Evolutionary conservation across 2,797 vertebrate species (phyloP), one percentile per base, ranked within the genome.

Genomic region (Amniataba percoides): DNA sequence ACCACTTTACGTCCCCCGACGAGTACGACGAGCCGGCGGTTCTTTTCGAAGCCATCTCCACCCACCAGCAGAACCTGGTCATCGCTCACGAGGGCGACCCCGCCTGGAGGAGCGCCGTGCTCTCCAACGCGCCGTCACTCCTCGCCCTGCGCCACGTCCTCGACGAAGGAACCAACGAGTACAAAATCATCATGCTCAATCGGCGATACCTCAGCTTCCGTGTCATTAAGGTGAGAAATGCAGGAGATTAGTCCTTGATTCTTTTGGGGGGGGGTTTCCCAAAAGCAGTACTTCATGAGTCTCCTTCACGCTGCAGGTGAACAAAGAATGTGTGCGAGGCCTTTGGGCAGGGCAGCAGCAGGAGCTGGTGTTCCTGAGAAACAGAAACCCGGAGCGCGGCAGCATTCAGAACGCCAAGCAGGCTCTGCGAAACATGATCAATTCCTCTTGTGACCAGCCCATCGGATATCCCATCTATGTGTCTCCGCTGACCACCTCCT

Each of bases 381-480:
- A 99, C 89, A 95, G 98, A 51, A 99, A 99, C 86, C 98, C 98
- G 0, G 98, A 99, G 90, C 97, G 98, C 10, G 98, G 98, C 16
- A 99, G 98, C 91, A 99, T 99, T 91, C 98, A 99, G 93, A 99
- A 99, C 1, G 98, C 98, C 75, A 99, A 99, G 88, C 98, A 99
- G 89, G 98, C 98, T 36, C 95, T 99, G 61, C 94, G 98, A 19
- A 99, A 99, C 92, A 99, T 99, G 98, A 99, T 99, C 86, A 99
- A 99, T 80, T 99, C 98, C 0, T 99, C 98, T 1, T 99, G 98
- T 71, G 98, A 99, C 90, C 98, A 99, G 81, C 98, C 98, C 18
- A 99, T 99, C 27, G 98, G 98, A 48, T 99, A 99, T 74, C 98
- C 98, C 0, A 99, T 99, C 92, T 99, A 99, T 2, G 98, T 99